These are phyloP conservation scores for Calyptomena viridis DNA, from an alignment of 2,113 vertebrate genomes.

Conservation along the genomic window DNA sequence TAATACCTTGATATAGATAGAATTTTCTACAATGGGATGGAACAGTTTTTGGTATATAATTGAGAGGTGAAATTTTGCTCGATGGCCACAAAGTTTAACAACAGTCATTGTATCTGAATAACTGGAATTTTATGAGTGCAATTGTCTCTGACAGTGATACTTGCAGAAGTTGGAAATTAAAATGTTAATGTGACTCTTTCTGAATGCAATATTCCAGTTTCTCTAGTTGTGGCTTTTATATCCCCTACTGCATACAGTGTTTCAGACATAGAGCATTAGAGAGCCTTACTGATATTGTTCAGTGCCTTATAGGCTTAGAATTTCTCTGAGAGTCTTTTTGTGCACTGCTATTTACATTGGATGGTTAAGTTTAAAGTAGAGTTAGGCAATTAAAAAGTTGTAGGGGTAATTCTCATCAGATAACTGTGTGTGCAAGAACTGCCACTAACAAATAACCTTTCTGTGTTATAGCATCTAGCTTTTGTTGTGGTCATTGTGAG, in stretches of 20 bases:
- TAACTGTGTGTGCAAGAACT: slow-evolving; percentile 34
- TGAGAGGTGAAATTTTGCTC: neutral
- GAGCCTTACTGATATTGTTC: neutral
- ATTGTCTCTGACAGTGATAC: neutral
- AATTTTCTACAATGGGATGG: neutral
- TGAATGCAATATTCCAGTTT: neutral
- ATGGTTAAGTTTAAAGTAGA: neutral
- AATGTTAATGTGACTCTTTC: neutral
- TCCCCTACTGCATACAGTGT: neutral
- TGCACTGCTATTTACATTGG: neutral
- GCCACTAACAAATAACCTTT: slow-evolving; percentile 69
- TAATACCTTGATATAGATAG: neutral
- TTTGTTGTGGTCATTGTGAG: slow-evolving; percentile 21
- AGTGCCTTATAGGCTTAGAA: slow-evolving; percentile 14
- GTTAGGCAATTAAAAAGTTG: neutral
- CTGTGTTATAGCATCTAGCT: slow-evolving; percentile 53
- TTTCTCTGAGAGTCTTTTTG: slow-evolving; percentile 16
- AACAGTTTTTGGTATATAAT: neutral
- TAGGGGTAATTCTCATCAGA: neutral
- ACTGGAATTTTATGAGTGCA: neutral
- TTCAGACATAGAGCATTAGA: neutral
- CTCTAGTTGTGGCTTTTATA: neutral
- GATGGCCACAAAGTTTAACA: neutral
- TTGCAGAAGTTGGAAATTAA: neutral
- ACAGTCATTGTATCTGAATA: neutral